A percentile compares a stretch with the other conserved stretches of the same genome.
phyloP scores from a whole-genome alignment of 2,113 vertebrate species.

The Megaceryle torquata region DNA sequence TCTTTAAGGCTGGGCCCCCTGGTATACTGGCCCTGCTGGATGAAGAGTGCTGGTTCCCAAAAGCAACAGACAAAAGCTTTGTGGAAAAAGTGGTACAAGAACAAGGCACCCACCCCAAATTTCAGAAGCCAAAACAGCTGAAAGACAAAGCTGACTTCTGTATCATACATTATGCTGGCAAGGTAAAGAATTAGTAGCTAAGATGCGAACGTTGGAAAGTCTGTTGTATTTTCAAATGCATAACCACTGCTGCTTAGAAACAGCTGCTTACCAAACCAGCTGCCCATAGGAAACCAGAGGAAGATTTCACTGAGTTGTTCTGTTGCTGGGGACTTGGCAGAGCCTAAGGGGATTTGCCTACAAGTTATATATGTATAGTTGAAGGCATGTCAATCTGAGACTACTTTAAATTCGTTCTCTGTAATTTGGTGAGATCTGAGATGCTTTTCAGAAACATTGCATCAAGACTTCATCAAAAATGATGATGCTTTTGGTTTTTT shows the following conservation, averaged over 20 bases:
- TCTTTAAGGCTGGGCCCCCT: conserved; percentile 88
- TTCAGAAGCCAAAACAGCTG: conserved; percentile 96
- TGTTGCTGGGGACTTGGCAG: neutral
- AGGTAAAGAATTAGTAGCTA: conserved; percentile 76
- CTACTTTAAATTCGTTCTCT: neutral
- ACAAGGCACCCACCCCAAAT: conserved; percentile 93
- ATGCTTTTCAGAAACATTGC: neutral
- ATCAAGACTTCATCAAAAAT: neutral
- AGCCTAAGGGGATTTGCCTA: neutral
- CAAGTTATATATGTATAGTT: neutral
- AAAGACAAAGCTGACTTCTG: conserved; percentile 98
- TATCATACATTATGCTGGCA: conserved; percentile 97
- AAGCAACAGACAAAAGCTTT: conserved; percentile 97
- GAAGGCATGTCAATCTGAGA: neutral
- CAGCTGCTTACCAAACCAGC: neutral
- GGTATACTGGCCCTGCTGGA: conserved; percentile 95
- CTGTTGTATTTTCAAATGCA: neutral
- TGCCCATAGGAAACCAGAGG: neutral
- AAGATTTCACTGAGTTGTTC: neutral
- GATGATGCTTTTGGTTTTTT: neutral
- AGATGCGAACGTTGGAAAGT: neutral
- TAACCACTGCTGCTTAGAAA: neutral
- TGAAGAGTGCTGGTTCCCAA: conserved; percentile 99
- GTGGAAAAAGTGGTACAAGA: conserved; percentile 97
- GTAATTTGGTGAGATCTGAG: neutral